Evolutionary conservation across 2,113 vertebrate species (phyloP).

Genomic region (Trinectes maculatus): DNA sequence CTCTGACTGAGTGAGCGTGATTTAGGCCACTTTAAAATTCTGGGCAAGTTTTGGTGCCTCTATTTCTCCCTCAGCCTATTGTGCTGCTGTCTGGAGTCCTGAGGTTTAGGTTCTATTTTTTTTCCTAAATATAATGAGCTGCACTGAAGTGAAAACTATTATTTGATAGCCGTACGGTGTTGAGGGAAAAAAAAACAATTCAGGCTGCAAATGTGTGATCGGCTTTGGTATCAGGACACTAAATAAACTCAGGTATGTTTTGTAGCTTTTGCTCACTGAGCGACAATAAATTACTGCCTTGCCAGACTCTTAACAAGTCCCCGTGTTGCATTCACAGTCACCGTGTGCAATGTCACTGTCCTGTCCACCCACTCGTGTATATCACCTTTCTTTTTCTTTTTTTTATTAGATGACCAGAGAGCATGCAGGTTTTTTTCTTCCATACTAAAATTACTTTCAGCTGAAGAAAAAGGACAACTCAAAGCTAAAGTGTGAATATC

Average conservation of each 20-base stretch:
- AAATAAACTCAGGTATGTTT: not conserved
- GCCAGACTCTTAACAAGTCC: conserved; percentile 29
- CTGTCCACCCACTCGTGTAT: conserved; percentile 16
- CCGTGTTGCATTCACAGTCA: conserved; percentile 17
- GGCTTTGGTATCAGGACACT: conserved; percentile 6
- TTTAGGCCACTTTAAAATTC: conserved; percentile 26
- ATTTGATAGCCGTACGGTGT: too few relatives aligned
- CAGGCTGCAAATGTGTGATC: conserved; percentile 12
- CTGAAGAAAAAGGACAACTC: conserved; percentile 10
- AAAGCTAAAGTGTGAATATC: not conserved
- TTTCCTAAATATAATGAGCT: conserved; percentile 26
- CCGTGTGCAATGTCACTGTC: not conserved
- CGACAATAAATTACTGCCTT: conserved; percentile 35
- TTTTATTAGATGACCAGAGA: conserved; percentile 1
- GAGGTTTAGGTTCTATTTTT: conserved; percentile 9
- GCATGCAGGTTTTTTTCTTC: not conserved
- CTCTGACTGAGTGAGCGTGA: conserved; percentile 38
- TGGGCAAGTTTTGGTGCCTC: conserved; percentile 21
- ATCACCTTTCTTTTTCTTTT: conserved; percentile 11
- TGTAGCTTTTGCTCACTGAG: conserved; percentile 12
- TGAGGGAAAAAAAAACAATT: too few relatives aligned
- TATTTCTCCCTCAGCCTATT: conserved; percentile 2
- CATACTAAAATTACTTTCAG: conserved; percentile 11
- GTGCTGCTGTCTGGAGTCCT: conserved; percentile 15
- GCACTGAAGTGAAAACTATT: conserved; percentile 18